Base-by-base conservation (phyloP, 2,797 vertebrate species). In the Etheostoma nigrum region DNA sequence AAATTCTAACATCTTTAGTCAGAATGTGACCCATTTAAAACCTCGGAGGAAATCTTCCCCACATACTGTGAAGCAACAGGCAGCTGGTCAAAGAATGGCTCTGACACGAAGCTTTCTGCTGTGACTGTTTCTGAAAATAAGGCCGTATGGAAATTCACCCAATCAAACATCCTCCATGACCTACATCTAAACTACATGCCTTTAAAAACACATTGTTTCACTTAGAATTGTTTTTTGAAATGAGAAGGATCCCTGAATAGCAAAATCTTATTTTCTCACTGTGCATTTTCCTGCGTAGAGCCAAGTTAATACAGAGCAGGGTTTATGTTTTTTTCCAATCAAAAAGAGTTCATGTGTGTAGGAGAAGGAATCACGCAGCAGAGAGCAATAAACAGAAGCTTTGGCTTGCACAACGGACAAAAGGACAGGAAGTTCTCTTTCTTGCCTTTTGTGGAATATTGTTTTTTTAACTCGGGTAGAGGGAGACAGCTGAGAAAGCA, bases 401-500 rank as follows among this genome's bases (percentile, higher is more conserved):
- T 86, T 90, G 84, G 68, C 83, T 81, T 74, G 45, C 67, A 75
- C 73, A 67, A 62, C 69, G 65, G 78, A 91, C 88, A 87, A 91
- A 91, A 86, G 86, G 68, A 88, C 83, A 85, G 90, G 90, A 92
- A 92, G 90, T 90, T 79, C 73, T 78, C 65, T 75, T 78, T 84
- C 78, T 82, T 75, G 30, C 76, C 72, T 83, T 89, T 88, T 85
- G 87, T 85, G 69, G 82, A 89, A 87, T 88, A 82, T 90, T 91
- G 84, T 91, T 90, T 89, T 83, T 73, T 70, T 61, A 77, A 81
- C 76, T 86, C 54, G 71, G 85, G 85, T 84, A 88, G 88, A 85
- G 66, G 83, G 86, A 92, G 82, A 82, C 86, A 94, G 90, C 92
- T 91, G 92, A 91, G 87, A 92, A 92, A 93, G 92, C 90, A 91